phyloP scores from a whole-genome alignment of 2,113 vertebrate genomes.

The Microcebus tavaratra region DNA sequence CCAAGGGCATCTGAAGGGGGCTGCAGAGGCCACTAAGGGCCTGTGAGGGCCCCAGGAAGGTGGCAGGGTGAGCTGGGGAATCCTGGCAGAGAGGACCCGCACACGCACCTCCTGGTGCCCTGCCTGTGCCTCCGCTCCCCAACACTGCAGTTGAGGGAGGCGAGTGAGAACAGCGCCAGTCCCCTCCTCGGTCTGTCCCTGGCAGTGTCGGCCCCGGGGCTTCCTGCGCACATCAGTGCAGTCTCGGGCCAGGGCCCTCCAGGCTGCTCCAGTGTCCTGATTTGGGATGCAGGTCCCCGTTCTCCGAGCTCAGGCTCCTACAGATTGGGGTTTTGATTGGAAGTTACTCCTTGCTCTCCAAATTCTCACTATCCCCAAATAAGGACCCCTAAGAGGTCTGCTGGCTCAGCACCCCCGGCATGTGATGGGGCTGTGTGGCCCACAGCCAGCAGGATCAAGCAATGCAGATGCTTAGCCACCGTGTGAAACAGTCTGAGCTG shows the following conservation, averaged over 20 bases:
- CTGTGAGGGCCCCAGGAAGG: conserved; percentile 61
- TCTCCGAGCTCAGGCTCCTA: background rate
- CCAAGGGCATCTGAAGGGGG: background rate
- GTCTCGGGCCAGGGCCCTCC: background rate
- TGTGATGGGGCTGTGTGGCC: background rate
- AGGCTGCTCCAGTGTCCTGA: background rate
- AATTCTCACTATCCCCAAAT: background rate
- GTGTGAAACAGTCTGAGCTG: background rate
- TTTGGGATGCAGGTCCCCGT: background rate
- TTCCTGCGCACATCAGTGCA: background rate
- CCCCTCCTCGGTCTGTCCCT: background rate
- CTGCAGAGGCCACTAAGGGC: conserved; percentile 1
- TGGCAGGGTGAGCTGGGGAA: background rate
- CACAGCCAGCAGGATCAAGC: background rate
- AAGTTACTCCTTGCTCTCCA: background rate
- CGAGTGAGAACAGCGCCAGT: background rate
- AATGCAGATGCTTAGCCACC: background rate
- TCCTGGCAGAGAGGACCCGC: background rate
- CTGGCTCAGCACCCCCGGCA: background rate
- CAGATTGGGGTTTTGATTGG: background rate
- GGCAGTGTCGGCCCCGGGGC: background rate
- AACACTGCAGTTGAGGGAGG: background rate
- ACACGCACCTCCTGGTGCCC: no score
- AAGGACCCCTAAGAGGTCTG: background rate
- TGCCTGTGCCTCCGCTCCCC: background rate